Percentiles rank a stretch among this genome's conserved stretches.
Conservation (phyloP, 2,888 invertebrate species). For the Metellina segmentata region DNA sequence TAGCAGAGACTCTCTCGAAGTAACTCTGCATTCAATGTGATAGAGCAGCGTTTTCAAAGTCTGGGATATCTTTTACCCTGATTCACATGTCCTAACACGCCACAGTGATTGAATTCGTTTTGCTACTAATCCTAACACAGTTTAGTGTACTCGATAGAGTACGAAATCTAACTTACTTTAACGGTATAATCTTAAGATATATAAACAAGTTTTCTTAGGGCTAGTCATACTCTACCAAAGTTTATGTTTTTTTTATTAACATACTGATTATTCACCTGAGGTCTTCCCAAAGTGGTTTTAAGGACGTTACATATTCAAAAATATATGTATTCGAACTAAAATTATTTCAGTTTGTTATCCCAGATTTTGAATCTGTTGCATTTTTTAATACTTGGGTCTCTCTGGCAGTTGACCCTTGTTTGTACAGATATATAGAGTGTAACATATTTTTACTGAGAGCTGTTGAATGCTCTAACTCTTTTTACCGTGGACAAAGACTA, state of each 20-base stretch:
- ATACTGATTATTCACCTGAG: neutral
- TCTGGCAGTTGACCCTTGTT: conserved; percentile 63
- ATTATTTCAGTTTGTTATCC: neutral
- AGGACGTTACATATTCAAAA: neutral
- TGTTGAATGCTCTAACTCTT: conserved; percentile 45
- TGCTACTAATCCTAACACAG: neutral
- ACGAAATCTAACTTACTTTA: neutral
- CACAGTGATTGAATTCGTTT: neutral
- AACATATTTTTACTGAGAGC: conserved; percentile 66
- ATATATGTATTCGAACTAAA: neutral
- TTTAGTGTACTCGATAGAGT: neutral
- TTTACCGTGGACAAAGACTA: conserved; percentile 62
- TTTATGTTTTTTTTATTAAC: neutral
- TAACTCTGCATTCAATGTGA: conserved; percentile 81
- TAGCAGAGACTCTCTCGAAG: conserved; percentile 91
- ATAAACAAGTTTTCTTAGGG: conserved; percentile 72
- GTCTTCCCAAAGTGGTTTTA: neutral
- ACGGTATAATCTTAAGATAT: neutral
- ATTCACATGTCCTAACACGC: neutral
- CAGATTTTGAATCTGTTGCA: conserved; percentile 43
- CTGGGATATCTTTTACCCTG: conserved; percentile 38
- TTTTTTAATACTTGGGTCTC: conserved; percentile 40
- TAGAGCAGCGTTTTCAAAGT: conserved; percentile 40
- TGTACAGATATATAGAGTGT: conserved; percentile 69
- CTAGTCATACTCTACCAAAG: conserved; percentile 27